phyloP scores from a whole-genome alignment of 92 coral and sea anemone genomes.

The Actinostola sp. region DNA sequence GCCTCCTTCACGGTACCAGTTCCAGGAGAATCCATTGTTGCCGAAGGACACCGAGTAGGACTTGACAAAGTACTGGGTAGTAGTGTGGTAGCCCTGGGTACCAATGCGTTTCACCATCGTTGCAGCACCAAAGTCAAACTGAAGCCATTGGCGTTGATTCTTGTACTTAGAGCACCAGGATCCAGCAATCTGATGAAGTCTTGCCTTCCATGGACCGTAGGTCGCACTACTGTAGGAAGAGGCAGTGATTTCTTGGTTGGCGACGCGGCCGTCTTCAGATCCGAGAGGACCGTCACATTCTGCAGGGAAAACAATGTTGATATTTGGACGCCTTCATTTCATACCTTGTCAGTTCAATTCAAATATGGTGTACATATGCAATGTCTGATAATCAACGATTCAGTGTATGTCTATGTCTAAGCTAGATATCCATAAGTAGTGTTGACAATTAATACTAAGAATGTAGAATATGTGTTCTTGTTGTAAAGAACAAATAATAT shows the following conservation, averaged over 20 bases:
- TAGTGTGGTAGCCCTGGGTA: slow-evolving; percentile 66
- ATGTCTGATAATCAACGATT: too few species aligned
- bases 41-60: slow-evolving; percentile 56
- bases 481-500: too few species aligned
- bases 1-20: slow-evolving; percentile 50
- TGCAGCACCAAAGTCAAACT: slow-evolving; percentile 63
- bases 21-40: slow-evolving; percentile 43
- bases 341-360: too few species aligned
- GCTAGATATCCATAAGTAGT: too few species aligned
- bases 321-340: too few species aligned
- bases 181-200: slow-evolving; percentile 72
- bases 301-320: too few species aligned
- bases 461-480: too few species aligned
- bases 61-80: slow-evolving; percentile 61
- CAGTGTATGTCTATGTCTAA: too few species aligned
- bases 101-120: slow-evolving; percentile 43
- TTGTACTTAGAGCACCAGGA: slow-evolving; percentile 78
- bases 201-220: slow-evolving; percentile 81
- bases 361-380: too few species aligned
- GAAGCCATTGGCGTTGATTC: slow-evolving; percentile 63
- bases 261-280: slow-evolving; percentile 69
- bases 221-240: slow-evolving; percentile 71
- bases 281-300: slow-evolving; percentile 64
- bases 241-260: slow-evolving; percentile 81
- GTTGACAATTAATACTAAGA: too few species aligned